Evolutionary conservation across 2,797 vertebrate genomes (phyloP), one percentile per base, ranked within the genome.

Genomic region (Botia kubotai): DNA sequence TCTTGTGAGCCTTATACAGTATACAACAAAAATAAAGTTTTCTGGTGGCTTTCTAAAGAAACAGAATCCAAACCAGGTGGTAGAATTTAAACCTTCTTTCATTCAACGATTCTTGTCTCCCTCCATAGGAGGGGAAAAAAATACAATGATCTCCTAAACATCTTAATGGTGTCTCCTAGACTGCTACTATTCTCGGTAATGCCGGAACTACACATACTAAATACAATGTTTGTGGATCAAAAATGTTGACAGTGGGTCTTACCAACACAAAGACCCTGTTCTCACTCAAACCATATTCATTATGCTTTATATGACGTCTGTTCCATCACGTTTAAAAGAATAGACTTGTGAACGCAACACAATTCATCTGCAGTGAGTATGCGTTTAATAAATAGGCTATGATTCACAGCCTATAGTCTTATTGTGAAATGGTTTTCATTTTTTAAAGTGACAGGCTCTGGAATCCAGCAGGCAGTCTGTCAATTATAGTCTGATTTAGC

Each of bases 401-500:
- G 39, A 71, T 78, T 50, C 55, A 70, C 67, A 14, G 66, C 16
- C 17, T 17, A 33, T 62, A 17, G 57, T 33, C 12, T 62, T 21
- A 62, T 36, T 78, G 57, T 50, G 26, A 50, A 23, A 62, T 29
- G 3, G n/a, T 53, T 63, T 72, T 23, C 16, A 13, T 39, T 63
- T 72, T 52, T 26, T 39, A 72, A 65, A 46, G 55, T 62, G 43
- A 72, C 13, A 39, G 58, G 55, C n/a, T 2, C 43, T 52, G 68
- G 62, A 72, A 63, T 65, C 43, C 58, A 79, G 69, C 58, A 65
- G 14, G 5, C 43, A 63, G 48, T 39, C 43, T 71, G 68, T 79
- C 67, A 65, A 65, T 72, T 79, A 71, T 48, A 71, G 76, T 71
- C 68, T 63, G 43, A 71, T 63, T 70, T 72, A 72, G 77, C 29